These are phyloP conservation scores for Lycopodina hypogea DNA, from an alignment of 37 sponge, comb jelly and placozoan genomes.

Conservation along the genomic window DNA sequence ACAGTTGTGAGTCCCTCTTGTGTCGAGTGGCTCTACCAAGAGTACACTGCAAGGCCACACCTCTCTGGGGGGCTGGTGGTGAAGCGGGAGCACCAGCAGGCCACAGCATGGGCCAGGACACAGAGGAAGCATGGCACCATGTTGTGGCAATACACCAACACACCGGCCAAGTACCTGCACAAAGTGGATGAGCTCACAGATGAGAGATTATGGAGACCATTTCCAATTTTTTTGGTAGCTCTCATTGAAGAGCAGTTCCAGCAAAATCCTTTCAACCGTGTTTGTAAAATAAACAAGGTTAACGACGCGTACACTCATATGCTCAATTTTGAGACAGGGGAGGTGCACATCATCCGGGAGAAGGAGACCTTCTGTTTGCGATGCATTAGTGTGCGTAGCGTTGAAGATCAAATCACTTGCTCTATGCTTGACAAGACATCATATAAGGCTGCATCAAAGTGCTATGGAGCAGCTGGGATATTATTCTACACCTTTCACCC, in stretches of 20 bases:
- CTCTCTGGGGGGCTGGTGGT: constrained; percentile 17
- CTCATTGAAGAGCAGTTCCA: constrained; percentile 40
- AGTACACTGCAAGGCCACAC: constrained; percentile 6
- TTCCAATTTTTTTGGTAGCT: constrained; percentile 7
- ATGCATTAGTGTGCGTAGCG: constrained; percentile 9
- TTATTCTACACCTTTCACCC: constrained; percentile 61
- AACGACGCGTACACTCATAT: not conserved
- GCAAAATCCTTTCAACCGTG: constrained; percentile 11
- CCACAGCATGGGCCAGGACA: constrained; percentile 13
- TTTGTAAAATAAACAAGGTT: not conserved
- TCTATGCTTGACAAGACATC: constrained; percentile 3
- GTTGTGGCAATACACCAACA: constrained; percentile 31
- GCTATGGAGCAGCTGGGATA: constrained; percentile 57
- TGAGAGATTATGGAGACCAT: constrained; percentile 17
- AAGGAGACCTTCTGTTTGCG: constrained; percentile 21
- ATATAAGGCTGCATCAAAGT: constrained; percentile 10
- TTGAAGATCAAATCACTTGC: not conserved
- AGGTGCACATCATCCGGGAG: constrained; percentile 4
- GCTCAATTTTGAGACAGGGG: constrained; percentile 46
- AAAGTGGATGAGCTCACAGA: not conserved
- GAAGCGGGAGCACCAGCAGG: constrained; percentile 35
- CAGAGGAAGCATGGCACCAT: constrained; percentile 5
- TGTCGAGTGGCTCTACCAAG: constrained; percentile 60
- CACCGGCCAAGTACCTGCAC: constrained; percentile 11
- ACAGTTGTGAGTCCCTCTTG: constrained; percentile 42